Conservation (phyloP, 1,140 invertebrate species). For the Battus philenor region DNA sequence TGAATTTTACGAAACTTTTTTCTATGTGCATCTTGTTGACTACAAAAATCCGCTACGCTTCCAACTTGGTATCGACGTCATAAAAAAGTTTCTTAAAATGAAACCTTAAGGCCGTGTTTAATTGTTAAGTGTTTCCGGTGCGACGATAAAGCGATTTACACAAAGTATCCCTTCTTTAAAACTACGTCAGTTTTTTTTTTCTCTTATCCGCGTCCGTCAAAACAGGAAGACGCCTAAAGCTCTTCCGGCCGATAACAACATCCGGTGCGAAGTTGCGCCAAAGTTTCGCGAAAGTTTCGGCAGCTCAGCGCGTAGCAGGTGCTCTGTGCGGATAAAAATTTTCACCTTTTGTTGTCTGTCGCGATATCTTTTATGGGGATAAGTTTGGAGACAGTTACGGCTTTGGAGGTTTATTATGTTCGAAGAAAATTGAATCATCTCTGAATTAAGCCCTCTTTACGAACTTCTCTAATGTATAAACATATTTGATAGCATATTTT, state of each 20-base stretch:
- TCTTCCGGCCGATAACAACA: conserved; percentile 42
- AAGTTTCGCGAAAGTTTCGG: conserved; percentile 41
- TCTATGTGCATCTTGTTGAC: too few relatives aligned
- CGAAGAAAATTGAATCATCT: conserved; percentile 5
- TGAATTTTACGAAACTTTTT: too few relatives aligned
- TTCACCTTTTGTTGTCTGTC: conserved; percentile 41
- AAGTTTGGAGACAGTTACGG: conserved; percentile 27
- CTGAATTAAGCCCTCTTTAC: background rate
- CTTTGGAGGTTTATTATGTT: conserved; percentile 15
- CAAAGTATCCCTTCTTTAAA: conserved; percentile 6
- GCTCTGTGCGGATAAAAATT: conserved; percentile 49
- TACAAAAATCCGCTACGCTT: too few relatives aligned
- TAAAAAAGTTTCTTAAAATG: too few relatives aligned
- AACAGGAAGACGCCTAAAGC: conserved; percentile 21
- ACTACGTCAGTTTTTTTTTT: conserved; percentile 10
- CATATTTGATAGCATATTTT: too few relatives aligned
- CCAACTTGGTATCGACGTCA: too few relatives aligned
- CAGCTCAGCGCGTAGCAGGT: conserved; percentile 42
- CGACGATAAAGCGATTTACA: conserved; percentile 3
- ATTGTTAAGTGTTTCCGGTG: too few relatives aligned
- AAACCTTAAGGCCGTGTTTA: too few relatives aligned
- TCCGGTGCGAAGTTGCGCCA: conserved; percentile 44
- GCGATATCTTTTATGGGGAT: conserved; percentile 40
- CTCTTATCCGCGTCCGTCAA: conserved; percentile 13
- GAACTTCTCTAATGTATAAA: conserved; percentile 2